Evolutionary conservation across 2,113 vertebrate genomes (phyloP).

Genomic region (Lipotes vexillifer): DNA sequence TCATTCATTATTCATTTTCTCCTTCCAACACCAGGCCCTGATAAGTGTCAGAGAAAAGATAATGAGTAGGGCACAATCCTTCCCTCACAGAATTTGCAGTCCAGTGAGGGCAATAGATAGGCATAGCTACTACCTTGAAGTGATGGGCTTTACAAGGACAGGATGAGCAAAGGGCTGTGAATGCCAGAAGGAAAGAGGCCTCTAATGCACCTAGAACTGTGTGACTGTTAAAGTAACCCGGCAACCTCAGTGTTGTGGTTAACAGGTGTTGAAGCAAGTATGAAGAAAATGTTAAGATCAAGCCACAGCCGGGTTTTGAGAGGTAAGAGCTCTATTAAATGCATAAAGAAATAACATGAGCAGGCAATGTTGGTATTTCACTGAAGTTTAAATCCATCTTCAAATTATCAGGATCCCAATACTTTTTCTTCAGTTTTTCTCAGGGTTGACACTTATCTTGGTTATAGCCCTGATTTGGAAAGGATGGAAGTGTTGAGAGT

Average conservation of each 20-base stretch:
- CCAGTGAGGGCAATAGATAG: neutral
- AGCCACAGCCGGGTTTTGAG: neutral
- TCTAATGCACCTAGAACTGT: neutral
- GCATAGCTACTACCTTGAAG: neutral
- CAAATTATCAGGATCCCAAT: neutral
- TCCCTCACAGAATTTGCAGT: neutral
- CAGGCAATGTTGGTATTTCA: neutral
- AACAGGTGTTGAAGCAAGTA: slow-evolving; percentile 35
- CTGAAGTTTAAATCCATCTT: neutral
- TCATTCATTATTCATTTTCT: neutral
- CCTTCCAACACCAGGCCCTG: neutral
- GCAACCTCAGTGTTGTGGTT: neutral
- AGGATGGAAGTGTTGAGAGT: neutral
- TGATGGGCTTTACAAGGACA: neutral
- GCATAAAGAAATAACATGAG: neutral
- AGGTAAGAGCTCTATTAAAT: neutral
- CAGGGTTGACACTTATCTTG: neutral
- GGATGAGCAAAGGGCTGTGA: neutral
- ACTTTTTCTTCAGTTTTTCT: neutral
- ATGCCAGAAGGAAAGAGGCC: neutral
- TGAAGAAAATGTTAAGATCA: neutral
- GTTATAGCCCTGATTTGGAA: neutral
- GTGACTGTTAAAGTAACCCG: neutral
- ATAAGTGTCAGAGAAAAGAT: neutral
- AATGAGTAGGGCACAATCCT: neutral